Percentiles rank a stretch among this genome's conserved stretches.
Evolutionary conservation across 2,113 vertebrate genomes (phyloP).

Genomic region (Sarotherodon lohbergeri): DNA sequence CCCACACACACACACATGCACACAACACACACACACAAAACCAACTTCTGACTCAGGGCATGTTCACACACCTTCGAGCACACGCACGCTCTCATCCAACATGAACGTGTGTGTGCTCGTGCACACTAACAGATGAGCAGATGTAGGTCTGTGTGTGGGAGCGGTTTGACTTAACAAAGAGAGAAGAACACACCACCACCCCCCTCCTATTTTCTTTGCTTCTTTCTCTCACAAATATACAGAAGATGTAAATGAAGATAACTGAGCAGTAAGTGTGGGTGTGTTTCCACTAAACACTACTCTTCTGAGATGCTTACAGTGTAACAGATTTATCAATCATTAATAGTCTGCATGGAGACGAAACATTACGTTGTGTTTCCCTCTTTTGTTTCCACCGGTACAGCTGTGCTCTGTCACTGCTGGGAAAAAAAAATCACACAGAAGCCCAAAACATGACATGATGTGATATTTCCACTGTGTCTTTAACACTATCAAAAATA

Average conservation of each 20-base stretch:
- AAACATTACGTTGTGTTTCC: neutral
- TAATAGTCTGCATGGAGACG: neutral
- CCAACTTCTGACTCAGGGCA: neutral
- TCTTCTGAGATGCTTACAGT: neutral
- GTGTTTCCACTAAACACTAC: slow-evolving; percentile 5
- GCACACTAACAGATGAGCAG: neutral
- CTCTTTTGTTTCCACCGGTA: neutral
- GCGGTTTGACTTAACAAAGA: neutral
- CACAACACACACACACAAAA: neutral
- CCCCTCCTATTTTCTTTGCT: neutral
- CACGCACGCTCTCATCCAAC: neutral
- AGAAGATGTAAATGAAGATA: slow-evolving; percentile 30
- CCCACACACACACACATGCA: neutral
- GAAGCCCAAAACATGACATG: neutral
- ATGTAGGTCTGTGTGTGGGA: slow-evolving; percentile 43
- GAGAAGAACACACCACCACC: neutral
- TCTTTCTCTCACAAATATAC: neutral
- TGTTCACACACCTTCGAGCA: neutral
- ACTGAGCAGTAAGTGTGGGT: slow-evolving; percentile 1
- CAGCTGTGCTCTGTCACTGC: neutral
- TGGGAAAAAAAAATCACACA: neutral
- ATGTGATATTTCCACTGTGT: slow-evolving; percentile 13
- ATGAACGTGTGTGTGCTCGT: neutral
- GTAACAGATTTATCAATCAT: neutral
- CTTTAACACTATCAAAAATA: neutral